Percentiles rank a stretch among this genome's conserved stretches.
Evolutionary conservation across 2,797 vertebrate species (phyloP).

Genomic region (Coreius guichenoti): DNA sequence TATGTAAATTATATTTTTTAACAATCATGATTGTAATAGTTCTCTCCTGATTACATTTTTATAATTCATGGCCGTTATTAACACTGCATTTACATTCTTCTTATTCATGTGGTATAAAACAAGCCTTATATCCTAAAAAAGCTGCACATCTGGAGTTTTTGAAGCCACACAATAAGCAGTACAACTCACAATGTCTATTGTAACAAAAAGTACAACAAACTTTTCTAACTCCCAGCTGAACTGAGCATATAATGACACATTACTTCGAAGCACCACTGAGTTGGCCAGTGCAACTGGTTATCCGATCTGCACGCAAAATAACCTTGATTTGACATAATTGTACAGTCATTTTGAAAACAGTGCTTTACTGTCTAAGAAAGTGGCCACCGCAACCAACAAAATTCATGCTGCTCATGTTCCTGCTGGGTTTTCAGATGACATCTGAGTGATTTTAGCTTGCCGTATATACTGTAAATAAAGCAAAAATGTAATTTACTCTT

Average conservation of each 20-base stretch:
- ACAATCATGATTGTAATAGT: background rate
- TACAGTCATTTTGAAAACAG: slow-evolving; percentile 75
- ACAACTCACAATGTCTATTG: slow-evolving; percentile 28
- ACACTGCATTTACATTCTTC: background rate
- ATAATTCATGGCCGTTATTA: background rate
- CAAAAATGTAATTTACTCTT: background rate
- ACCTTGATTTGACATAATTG: slow-evolving; percentile 77
- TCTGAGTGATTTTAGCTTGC: slow-evolving; percentile 21
- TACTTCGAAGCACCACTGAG: slow-evolving; percentile 61
- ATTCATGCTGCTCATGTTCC: slow-evolving; percentile 3
- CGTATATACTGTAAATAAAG: slow-evolving; percentile 1
- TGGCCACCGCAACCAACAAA: slow-evolving; percentile 36
- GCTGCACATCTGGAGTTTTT: background rate
- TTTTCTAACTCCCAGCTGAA: slow-evolving; percentile 59
- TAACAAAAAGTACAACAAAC: slow-evolving; percentile 36
- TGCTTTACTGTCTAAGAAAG: slow-evolving; percentile 75
- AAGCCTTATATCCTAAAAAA: background rate
- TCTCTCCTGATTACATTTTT: background rate
- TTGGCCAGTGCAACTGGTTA: slow-evolving; percentile 22
- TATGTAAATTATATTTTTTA: background rate
- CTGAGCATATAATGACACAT: slow-evolving; percentile 76
- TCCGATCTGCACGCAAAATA: slow-evolving; percentile 68
- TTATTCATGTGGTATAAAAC: background rate
- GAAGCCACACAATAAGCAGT: slow-evolving; percentile 6
- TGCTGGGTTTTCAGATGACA: background rate